Conservation (phyloP, 2,797 vertebrate genomes). For the Eulemur albifrons region DNA sequence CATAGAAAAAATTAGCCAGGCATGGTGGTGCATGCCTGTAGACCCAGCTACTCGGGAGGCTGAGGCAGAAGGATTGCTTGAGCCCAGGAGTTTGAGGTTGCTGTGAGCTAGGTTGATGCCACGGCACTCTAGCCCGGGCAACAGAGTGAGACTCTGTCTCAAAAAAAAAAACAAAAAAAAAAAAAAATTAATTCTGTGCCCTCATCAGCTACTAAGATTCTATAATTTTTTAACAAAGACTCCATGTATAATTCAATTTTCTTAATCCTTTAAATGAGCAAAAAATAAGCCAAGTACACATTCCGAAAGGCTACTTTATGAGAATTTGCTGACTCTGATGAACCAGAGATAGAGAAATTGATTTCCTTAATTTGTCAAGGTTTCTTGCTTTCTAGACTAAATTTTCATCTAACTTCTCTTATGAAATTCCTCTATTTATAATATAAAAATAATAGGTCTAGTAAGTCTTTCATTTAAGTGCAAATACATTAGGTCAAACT, state of each 20-base stretch:
- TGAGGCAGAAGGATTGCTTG: too few species aligned
- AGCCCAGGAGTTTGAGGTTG: too few species aligned
- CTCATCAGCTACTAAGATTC: neutral
- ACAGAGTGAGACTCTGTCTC: too few species aligned
- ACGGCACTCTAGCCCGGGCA: too few species aligned
- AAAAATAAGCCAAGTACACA: neutral
- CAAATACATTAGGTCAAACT: neutral
- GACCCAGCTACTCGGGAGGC: too few species aligned
- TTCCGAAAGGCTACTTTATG: neutral
- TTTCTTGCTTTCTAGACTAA: neutral
- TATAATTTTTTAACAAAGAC: neutral
- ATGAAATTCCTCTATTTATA: neutral
- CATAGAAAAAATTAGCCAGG: too few species aligned
- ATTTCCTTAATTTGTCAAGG: neutral
- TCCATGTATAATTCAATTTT: neutral
- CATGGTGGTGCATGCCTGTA: too few species aligned
- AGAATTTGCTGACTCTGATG: neutral
- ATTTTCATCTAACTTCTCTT: neutral
- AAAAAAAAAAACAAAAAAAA: too few species aligned
- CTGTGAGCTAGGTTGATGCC: too few species aligned
- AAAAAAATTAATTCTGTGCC: neutral
- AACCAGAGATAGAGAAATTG: neutral
- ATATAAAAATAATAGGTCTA: neutral
- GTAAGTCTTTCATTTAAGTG: neutral
- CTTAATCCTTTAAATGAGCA: neutral